Base-by-base conservation (phyloP, 2,797 vertebrate species). In the Sebastes minor region DNA sequence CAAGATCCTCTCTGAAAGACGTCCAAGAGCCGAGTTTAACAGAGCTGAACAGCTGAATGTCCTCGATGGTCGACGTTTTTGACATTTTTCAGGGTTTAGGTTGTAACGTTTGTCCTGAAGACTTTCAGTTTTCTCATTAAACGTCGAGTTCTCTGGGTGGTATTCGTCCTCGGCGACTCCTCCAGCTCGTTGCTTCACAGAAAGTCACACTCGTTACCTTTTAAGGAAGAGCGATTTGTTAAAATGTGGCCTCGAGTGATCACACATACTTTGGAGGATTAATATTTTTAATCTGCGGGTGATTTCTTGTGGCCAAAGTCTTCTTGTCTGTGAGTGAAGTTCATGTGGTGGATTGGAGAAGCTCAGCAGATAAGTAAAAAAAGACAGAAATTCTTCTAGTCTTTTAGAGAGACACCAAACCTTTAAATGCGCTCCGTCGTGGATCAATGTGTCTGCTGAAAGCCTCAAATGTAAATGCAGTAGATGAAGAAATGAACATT, bases 231-330 rank as follows among this genome's bases (percentile, higher is more conserved):
- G 46, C 0, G 1, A 14, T 23, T 52, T 69, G 22, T 71, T 52
- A 18, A 38, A n/a, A 46, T 4, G 69, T 67, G 49, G 42, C 8
- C 22, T 68, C 65, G 9, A 62, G 27, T 27, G 76, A 66, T 81
- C 8, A 28, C 22, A 18, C 69, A 76, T 77, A 73, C 69, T 86
- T 80, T 8, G 1, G 11, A 71, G 76, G 83, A 78, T 85, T 82
- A 62, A 61, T 82, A 16, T 76, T 82, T 76, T 46, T 59, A 81
- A 85, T 18, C 71, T 71, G 25, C 11, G 1, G 20, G 20, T 28
- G 28, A 23, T 71, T 74, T 78, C 52, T 46, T 61, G 23, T 42
- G 3, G 25, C 55, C 7, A 57, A 12, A 33, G n/a, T 62, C 22
- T 12, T 35, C 14, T 46, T 46, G 28, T 67, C 53, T 60, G 25